phyloP scores from a whole-genome alignment of 2,797 vertebrate genomes.

The Xiphorhynchus erythropygius region DNA sequence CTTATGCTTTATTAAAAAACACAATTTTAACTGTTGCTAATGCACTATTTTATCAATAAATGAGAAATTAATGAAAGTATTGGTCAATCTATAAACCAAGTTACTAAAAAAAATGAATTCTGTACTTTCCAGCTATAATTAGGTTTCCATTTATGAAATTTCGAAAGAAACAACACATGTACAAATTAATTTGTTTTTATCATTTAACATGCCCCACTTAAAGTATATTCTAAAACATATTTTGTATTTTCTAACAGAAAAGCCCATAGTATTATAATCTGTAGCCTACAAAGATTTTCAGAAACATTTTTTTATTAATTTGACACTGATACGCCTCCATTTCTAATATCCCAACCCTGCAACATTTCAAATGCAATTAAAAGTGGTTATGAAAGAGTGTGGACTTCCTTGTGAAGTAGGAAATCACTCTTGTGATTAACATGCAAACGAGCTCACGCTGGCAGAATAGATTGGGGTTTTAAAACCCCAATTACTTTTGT shows the following conservation, averaged over 20 bases:
- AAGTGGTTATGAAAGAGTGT: constrained; percentile 95
- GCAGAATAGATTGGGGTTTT: constrained; percentile 99
- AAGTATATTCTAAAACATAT: constrained; percentile 60
- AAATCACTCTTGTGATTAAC: constrained; percentile 99
- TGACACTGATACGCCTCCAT: constrained; percentile 98
- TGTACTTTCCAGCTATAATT: not conserved
- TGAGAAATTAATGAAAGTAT: not conserved
- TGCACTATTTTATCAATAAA: not conserved
- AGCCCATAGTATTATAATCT: constrained; percentile 74
- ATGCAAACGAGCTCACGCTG: constrained; percentile 99
- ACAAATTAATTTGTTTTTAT: constrained; percentile 42
- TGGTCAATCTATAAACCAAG: not conserved
- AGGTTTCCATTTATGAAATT: constrained; percentile 37
- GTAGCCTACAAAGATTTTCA: constrained; percentile 78
- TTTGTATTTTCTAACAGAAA: constrained; percentile 74
- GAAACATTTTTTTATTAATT: constrained; percentile 90
- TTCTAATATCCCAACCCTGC: constrained; percentile 99
- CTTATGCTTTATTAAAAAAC: not conserved
- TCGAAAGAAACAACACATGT: constrained; percentile 27
- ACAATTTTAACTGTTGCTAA: constrained; percentile 1
- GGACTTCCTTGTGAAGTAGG: constrained; percentile 96
- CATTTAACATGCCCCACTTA: constrained; percentile 28
- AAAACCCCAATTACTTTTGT: constrained; percentile 99
- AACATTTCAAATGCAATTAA: constrained; percentile 99
- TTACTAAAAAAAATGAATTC: constrained; percentile 30